Evolutionary conservation across 2,797 vertebrate species (phyloP).

Genomic region (Anguilla anguilla): DNA sequence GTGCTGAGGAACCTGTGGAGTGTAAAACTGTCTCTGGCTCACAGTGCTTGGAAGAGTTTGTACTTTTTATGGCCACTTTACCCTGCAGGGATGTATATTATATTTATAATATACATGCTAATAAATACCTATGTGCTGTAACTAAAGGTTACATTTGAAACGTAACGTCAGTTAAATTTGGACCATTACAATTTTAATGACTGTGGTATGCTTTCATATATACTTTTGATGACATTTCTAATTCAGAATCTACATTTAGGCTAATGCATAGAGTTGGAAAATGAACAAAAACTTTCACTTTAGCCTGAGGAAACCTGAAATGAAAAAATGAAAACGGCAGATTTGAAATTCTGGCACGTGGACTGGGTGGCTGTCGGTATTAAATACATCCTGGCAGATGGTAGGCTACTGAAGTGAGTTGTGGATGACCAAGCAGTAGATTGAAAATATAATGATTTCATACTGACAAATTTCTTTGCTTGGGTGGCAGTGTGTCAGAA

Average conservation of each 20-base stretch:
- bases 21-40: not conserved
- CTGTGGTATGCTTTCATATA: not conserved
- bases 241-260: not conserved
- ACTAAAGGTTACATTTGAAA: too few relatives aligned
- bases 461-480: slow-evolving; percentile 78
- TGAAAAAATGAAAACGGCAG: not conserved
- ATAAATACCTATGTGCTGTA: too few relatives aligned
- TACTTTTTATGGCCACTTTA: too few relatives aligned
- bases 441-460: slow-evolving; percentile 81
- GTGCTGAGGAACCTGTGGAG: too few relatives aligned
- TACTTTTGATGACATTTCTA: not conserved
- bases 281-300: not conserved
- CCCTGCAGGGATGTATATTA: too few relatives aligned
- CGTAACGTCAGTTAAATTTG: too few relatives aligned
- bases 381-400: slow-evolving; percentile 68
- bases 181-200: not conserved
- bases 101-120: too few relatives aligned
- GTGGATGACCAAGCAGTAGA: slow-evolving; percentile 77
- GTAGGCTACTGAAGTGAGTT: slow-evolving; percentile 63
- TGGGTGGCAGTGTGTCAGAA: slow-evolving; percentile 76
- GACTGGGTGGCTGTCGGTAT: not conserved
- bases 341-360: not conserved
- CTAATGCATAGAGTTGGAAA: not conserved
- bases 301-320: not conserved
- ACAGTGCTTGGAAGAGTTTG: not conserved